These are phyloP conservation scores for Dolichallabes microphthalmus DNA, from an alignment of 2,113 vertebrate genomes.

Conservation along the genomic window DNA sequence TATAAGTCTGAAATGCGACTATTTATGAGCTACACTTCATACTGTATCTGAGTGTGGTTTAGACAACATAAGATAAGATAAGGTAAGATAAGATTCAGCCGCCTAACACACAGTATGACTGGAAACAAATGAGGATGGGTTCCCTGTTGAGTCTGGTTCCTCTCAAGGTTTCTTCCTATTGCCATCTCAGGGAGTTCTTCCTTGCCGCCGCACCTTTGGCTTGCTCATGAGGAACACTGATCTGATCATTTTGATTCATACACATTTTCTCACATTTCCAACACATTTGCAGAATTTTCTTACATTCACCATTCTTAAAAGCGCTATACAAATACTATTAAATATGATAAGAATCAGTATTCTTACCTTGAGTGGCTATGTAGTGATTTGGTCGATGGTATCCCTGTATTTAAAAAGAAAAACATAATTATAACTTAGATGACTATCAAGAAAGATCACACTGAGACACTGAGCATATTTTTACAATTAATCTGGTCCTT, in stretches of 20 bases:
- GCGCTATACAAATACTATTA: too few relatives aligned
- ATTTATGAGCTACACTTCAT: neutral
- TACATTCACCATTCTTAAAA: too few relatives aligned
- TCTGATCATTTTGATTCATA: too few relatives aligned
- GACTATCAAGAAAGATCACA: neutral
- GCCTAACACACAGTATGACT: too few relatives aligned
- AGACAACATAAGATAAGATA: neutral
- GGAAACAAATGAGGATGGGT: too few relatives aligned
- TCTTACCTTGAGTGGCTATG: constrained; percentile 88
- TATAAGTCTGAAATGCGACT: neutral
- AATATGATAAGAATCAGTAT: constrained; percentile 5
- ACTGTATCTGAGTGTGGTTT: neutral
- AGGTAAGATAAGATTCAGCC: neutral
- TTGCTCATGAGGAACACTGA: too few relatives aligned
- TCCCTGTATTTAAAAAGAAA: constrained; percentile 71
- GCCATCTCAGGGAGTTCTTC: too few relatives aligned
- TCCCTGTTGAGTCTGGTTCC: too few relatives aligned
- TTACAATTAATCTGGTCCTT: neutral
- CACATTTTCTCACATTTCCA: too few relatives aligned
- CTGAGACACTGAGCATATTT: neutral
- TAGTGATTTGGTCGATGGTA: constrained; percentile 89
- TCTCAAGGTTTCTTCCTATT: too few relatives aligned
- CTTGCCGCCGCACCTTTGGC: too few relatives aligned
- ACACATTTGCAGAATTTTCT: too few relatives aligned
- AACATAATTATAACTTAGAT: constrained; percentile 5